Evolutionary conservation across 2,113 vertebrate genomes (phyloP).

Genomic region (Lasiurus cinereus): DNA sequence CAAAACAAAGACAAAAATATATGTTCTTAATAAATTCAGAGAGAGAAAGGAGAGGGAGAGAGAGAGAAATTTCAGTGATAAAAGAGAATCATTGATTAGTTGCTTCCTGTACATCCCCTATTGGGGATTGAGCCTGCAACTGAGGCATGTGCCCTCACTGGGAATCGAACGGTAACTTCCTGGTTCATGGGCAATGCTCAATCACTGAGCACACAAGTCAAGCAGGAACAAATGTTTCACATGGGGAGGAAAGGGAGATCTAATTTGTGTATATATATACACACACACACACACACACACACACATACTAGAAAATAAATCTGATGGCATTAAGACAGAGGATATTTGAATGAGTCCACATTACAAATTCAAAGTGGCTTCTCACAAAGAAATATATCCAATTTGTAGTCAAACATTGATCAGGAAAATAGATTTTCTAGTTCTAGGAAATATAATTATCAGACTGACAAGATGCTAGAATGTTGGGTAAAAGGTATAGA

Average conservation of each 20-base stretch:
- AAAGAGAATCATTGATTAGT: no score
- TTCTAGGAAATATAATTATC: background rate
- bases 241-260: background rate
- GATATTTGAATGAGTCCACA: background rate
- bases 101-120: no score
- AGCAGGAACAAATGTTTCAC: background rate
- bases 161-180: no score
- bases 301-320: conserved; percentile 21
- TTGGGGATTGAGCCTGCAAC: no score
- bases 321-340: background rate
- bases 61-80: no score
- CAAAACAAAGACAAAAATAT: no score
- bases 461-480: background rate
- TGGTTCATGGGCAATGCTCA: no score
- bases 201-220: no score
- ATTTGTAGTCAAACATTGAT: background rate
- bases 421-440: conserved; percentile 16
- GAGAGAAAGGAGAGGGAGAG: no score
- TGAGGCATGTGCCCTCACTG: no score
- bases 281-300: no score
- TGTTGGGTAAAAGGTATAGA: background rate
- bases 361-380: background rate
- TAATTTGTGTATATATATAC: background rate
- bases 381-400: background rate
- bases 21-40: no score